Conservation (phyloP, 2,797 vertebrate genomes). For the Melanotaenia pygmaea region DNA sequence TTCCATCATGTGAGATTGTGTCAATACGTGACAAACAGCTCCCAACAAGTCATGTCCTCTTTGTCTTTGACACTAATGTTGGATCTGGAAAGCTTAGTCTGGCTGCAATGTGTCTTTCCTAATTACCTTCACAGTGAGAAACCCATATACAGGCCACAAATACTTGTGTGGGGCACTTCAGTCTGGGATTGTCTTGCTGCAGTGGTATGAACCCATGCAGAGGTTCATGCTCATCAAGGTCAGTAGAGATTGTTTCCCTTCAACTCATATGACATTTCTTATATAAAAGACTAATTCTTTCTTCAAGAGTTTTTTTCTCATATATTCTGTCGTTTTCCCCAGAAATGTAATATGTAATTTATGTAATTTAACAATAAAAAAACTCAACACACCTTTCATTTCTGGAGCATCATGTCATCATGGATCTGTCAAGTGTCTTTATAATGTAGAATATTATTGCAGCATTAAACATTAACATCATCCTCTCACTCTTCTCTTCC, state of each 20-base stretch:
- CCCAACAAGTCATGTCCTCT: not conserved
- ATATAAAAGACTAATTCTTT: not conserved
- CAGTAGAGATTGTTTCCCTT: slow-evolving; percentile 31
- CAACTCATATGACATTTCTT: not conserved
- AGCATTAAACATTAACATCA: not conserved
- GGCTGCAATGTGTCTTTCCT: not conserved
- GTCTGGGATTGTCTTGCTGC: slow-evolving; percentile 95
- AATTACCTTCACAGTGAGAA: slow-evolving; percentile 85
- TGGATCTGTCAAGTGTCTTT: not conserved
- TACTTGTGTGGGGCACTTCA: slow-evolving; percentile 97
- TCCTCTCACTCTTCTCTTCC: slow-evolving; percentile 3
- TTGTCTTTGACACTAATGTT: not conserved
- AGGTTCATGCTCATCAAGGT: slow-evolving; percentile 99
- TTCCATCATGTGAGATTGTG: slow-evolving; percentile 1
- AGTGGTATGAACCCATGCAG: slow-evolving; percentile 99
- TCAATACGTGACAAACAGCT: slow-evolving; percentile 5
- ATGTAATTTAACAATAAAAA: not conserved
- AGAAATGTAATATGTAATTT: not conserved
- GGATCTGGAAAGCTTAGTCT: no score
- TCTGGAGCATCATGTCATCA: not conserved
- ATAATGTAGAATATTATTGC: not conserved
- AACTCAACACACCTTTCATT: not conserved
- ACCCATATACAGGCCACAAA: slow-evolving; percentile 97
- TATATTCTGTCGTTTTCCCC: not conserved
- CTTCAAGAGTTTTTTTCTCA: not conserved